A percentile compares a stretch with the other conserved stretches of the same genome.
Evolutionary conservation across 2,797 vertebrate genomes (phyloP).

Genomic region (Artibeus lituratus): DNA sequence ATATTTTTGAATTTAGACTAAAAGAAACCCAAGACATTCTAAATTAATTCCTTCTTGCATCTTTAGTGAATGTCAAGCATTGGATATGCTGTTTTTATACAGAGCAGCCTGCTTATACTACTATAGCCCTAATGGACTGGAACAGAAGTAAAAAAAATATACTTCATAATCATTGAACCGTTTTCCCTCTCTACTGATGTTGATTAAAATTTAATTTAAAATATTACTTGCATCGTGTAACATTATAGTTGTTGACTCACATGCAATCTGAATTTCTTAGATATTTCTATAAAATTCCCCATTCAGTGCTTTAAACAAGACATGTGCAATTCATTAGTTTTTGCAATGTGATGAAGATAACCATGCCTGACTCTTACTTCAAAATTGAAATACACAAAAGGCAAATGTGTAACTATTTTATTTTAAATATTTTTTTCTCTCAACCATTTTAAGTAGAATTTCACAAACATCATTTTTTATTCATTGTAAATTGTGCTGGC

Average conservation of each 20-base stretch:
- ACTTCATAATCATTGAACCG: background rate
- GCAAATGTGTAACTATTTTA: background rate
- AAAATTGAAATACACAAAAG: background rate
- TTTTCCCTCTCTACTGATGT: background rate
- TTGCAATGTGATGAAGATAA: slow-evolving; percentile 2
- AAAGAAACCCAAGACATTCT: background rate
- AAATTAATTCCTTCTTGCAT: background rate
- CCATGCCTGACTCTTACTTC: background rate
- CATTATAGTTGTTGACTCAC: background rate
- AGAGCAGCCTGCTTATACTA: background rate
- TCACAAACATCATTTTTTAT: slow-evolving; percentile 19
- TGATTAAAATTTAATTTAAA: slow-evolving; percentile 31
- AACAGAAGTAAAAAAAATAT: background rate
- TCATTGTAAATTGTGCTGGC: background rate
- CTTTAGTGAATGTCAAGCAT: background rate
- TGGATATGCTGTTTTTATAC: background rate
- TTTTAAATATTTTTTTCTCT: slow-evolving; percentile 13
- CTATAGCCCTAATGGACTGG: background rate
- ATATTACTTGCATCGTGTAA: background rate
- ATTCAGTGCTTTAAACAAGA: slow-evolving; percentile 25
- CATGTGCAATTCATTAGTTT: background rate
- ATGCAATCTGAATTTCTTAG: slow-evolving; percentile 20
- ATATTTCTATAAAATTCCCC: slow-evolving; percentile 25
- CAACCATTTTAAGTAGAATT: slow-evolving; percentile 31
- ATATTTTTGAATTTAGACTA: slow-evolving; percentile 5